Evolutionary conservation across 2,888 invertebrate genomes (phyloP).

Genomic region (Chrysodeixis includens): DNA sequence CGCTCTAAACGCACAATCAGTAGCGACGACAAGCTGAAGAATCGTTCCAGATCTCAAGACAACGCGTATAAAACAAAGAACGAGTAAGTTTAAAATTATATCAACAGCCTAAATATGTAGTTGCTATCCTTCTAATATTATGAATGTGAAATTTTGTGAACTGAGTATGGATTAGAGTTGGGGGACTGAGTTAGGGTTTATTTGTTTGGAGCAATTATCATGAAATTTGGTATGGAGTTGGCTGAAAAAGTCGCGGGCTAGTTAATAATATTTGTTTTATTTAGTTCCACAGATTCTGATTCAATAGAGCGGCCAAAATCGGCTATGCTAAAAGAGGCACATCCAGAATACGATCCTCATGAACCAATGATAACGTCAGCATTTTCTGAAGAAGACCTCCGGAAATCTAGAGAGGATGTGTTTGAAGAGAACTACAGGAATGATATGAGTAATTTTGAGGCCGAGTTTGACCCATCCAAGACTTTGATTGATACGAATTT

Average conservation of each 20-base stretch:
- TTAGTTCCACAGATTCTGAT: constrained; percentile 84
- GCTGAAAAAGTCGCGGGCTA: too few relatives aligned
- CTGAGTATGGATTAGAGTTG: too few relatives aligned
- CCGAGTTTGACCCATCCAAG: constrained; percentile 76
- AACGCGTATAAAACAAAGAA: constrained; percentile 76
- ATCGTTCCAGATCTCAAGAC: constrained; percentile 83
- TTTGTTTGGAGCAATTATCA: too few relatives aligned
- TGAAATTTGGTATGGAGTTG: too few relatives aligned
- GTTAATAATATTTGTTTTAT: constrained; percentile 34
- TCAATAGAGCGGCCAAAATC: constrained; percentile 85
- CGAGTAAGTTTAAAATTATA: constrained; percentile 71
- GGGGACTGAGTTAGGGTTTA: too few relatives aligned
- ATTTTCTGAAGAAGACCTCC: constrained; percentile 83
- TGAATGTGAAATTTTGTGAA: too few relatives aligned
- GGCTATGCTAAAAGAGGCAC: constrained; percentile 82
- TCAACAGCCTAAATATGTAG: too few relatives aligned
- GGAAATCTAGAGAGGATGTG: constrained; percentile 82
- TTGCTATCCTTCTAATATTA: too few relatives aligned
- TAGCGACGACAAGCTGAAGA: constrained; percentile 72
- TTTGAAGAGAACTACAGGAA: constrained; percentile 79
- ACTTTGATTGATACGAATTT: constrained; percentile 73
- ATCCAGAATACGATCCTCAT: constrained; percentile 86
- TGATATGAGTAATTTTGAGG: constrained; percentile 72
- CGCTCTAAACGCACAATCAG: constrained; percentile 67
- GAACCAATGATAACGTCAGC: constrained; percentile 87